phyloP scores from a whole-genome alignment of 1,140 invertebrate species.

The Mactra quadrangularis region DNA sequence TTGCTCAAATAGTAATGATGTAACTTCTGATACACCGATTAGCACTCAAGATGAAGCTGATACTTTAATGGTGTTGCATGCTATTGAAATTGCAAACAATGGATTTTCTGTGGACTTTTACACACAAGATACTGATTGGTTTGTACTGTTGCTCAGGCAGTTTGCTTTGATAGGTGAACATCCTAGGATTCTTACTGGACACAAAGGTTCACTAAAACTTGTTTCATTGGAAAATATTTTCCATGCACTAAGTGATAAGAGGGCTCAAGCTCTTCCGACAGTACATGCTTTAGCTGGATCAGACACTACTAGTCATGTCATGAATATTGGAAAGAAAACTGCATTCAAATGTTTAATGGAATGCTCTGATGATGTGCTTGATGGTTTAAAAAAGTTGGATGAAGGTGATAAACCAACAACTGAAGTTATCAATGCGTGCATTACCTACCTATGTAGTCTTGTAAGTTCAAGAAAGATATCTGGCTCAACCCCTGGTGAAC shows the following conservation, averaged over 20 bases:
- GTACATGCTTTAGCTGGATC: not conserved
- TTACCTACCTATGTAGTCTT: not conserved
- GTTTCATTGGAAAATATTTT: not conserved
- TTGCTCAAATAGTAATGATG: not conserved
- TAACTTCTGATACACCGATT: no score
- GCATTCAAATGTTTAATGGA: constrained; percentile 1
- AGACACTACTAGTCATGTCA: not conserved
- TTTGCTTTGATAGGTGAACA: not conserved
- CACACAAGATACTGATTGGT: not conserved
- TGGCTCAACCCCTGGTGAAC: no score
- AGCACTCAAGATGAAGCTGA: not conserved
- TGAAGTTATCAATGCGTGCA: constrained; percentile 2
- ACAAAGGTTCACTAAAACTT: not conserved
- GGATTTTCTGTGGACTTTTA: not conserved
- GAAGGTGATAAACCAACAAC: constrained; percentile 6
- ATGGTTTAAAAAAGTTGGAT: not conserved
- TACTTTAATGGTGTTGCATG: not conserved
- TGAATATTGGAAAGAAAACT: constrained; percentile 1
- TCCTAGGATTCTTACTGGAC: not conserved
- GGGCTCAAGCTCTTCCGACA: not conserved
- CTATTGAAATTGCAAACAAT: not conserved
- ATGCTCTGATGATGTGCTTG: not conserved
- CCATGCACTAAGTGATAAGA: constrained; percentile 2
- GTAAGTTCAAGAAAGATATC: no score
- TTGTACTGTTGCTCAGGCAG: no score